Evolutionary conservation across 1,140 invertebrate species (phyloP).

Genomic region (Rhopalosiphum maidis): DNA sequence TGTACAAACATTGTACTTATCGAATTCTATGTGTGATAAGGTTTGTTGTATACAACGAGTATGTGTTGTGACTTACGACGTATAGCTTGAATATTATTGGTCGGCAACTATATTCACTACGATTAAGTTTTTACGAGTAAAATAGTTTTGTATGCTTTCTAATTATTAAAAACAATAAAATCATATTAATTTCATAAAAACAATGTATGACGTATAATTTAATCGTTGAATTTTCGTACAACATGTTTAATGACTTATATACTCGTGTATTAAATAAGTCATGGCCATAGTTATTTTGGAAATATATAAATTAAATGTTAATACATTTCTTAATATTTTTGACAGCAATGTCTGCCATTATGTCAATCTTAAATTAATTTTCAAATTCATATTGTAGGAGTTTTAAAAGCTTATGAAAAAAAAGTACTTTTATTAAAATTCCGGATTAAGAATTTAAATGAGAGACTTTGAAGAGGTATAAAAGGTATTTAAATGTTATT

Average conservation of each 20-base stretch:
- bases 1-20: background rate
- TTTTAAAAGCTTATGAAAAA: background rate
- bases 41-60: background rate
- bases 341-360: too few species aligned
- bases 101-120: too few species aligned
- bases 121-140: too few species aligned
- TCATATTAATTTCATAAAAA: background rate
- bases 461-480: background rate
- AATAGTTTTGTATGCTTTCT: background rate
- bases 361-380: background rate
- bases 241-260: background rate
- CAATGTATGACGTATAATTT: background rate
- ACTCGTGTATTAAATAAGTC: background rate
- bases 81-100: background rate
- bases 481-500: background rate
- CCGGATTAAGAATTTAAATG: conserved; percentile 13
- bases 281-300: background rate
- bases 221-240: background rate
- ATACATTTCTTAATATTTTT: background rate
- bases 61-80: background rate
- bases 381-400: background rate
- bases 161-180: background rate
- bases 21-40: background rate
- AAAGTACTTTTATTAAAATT: background rate
- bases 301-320: background rate